A percentile compares a stretch with the other conserved stretches of the same genome.
Conservation (phyloP, 2,113 vertebrate species). For the Emydocephalus ijimae region DNA sequence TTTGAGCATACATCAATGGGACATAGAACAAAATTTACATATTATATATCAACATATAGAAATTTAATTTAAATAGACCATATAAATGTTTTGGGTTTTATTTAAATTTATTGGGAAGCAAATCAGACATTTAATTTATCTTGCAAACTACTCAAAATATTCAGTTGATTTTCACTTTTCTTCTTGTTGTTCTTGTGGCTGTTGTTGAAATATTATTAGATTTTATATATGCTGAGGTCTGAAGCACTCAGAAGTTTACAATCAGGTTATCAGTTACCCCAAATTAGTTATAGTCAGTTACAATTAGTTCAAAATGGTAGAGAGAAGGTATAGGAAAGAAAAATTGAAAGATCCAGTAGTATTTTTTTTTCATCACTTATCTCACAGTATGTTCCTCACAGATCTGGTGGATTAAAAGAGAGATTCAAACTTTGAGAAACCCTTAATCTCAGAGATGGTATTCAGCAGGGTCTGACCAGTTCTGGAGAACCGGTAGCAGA, state of each 20-base stretch:
- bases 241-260: background rate
- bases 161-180: background rate
- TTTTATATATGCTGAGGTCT: background rate
- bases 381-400: background rate
- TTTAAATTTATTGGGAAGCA: background rate
- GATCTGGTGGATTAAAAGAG: background rate
- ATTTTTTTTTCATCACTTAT: background rate
- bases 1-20: background rate
- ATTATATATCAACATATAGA: background rate
- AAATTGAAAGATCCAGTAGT: background rate
- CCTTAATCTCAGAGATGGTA: background rate
- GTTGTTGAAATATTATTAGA: background rate
- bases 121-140: background rate
- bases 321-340: background rate
- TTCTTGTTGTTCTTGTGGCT: background rate
- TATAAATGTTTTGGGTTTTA: background rate
- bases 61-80: background rate
- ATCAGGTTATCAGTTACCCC: background rate
- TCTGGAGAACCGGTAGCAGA: no score
- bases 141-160: background rate
- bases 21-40: background rate
- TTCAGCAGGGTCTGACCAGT: no score
- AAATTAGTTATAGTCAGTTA: background rate
- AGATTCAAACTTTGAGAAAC: background rate
- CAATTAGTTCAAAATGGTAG: background rate